These are phyloP conservation scores for Rhimphoctona megacephalus DNA, from an alignment of 2,888 invertebrate genomes.

Conservation along the genomic window DNA sequence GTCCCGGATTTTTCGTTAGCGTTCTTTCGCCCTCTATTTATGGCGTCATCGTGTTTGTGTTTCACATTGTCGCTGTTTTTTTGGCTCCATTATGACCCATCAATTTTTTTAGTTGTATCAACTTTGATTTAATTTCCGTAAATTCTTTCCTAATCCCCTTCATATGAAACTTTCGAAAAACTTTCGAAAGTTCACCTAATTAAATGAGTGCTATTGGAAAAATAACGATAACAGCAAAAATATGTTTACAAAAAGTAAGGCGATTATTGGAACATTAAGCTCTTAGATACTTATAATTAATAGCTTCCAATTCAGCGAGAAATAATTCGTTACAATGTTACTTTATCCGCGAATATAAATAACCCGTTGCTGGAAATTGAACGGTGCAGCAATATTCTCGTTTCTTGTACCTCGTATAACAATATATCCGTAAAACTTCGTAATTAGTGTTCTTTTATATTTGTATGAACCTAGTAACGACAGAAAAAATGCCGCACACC, in stretches of 20 bases:
- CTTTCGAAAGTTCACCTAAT: not conserved
- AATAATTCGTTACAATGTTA: not conserved
- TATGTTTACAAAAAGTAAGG: not conserved
- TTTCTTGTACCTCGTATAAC: not conserved
- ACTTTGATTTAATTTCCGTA: not conserved
- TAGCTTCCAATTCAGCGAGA: not conserved
- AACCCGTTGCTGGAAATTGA: not conserved
- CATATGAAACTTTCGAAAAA: not conserved
- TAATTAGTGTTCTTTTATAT: not conserved
- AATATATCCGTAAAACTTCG: not conserved
- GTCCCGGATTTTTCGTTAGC: constrained; percentile 41
- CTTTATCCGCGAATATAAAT: not conserved
- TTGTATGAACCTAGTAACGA: not conserved
- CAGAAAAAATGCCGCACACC: not conserved
- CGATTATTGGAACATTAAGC: not conserved
- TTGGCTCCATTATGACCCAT: not conserved
- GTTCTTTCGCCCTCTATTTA: constrained; percentile 9
- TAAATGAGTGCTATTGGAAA: not conserved
- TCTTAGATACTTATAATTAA: not conserved
- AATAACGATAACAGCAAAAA: not conserved
- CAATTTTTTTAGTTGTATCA: not conserved
- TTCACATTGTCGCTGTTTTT: not conserved
- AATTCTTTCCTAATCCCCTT: not conserved
- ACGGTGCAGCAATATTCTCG: not conserved
- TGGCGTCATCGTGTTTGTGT: constrained; percentile 10